Evolutionary conservation across 1,140 invertebrate species (phyloP).

Genomic region (Orius insidiosus): DNA sequence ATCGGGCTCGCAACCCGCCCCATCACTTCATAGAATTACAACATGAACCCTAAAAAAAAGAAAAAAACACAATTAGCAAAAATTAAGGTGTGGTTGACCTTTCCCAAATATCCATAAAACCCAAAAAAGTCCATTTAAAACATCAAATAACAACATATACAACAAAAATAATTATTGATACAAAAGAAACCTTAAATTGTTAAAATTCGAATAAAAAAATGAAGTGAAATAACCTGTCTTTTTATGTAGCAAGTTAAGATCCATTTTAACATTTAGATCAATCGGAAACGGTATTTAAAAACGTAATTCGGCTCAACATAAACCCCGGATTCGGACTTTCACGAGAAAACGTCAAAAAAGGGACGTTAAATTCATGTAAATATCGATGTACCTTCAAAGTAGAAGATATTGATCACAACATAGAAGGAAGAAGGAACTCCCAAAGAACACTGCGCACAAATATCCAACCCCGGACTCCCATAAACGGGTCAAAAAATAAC

Average conservation of each 20-base stretch:
- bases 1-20: constrained; percentile 48
- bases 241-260: neutral
- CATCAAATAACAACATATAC: neutral
- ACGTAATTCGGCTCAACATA: neutral
- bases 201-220: too few relatives aligned
- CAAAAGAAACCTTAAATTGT: neutral
- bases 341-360: neutral
- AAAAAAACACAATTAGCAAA: constrained; percentile 3
- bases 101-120: neutral
- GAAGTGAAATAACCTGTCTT: constrained; percentile 9
- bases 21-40: constrained; percentile 25
- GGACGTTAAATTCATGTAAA: constrained; percentile 2
- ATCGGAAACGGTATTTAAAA: constrained; percentile 1
- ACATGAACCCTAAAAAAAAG: constrained; percentile 14
- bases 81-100: neutral
- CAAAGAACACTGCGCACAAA: too few relatives aligned
- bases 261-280: neutral
- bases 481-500: too few relatives aligned
- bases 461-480: too few relatives aligned
- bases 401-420: constrained; percentile 17
- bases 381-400: constrained; percentile 11
- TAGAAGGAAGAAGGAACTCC: constrained; percentile 1
- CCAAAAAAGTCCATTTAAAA: neutral
- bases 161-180: neutral
- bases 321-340: neutral